These are phyloP conservation scores for Parasteatoda lunata DNA, from an alignment of 2,888 invertebrate species.

Conservation along the genomic window DNA sequence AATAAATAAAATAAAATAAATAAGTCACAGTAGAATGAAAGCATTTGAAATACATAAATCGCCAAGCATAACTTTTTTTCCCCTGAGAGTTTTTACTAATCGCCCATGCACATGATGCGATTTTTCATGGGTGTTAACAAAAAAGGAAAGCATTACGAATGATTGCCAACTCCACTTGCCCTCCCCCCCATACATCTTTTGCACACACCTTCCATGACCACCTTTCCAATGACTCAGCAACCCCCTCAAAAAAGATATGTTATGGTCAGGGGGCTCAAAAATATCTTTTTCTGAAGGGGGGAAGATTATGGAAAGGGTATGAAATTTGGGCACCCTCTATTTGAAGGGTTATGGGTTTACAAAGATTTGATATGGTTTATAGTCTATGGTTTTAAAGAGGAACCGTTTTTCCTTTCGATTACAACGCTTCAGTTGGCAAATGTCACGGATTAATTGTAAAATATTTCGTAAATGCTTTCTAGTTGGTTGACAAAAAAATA, in stretches of 20 bases:
- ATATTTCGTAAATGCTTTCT: too few relatives aligned
- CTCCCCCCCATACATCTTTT: conserved; percentile 57
- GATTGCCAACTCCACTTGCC: conserved; percentile 64
- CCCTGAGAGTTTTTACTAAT: conserved; percentile 9
- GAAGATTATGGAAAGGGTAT: conserved; percentile 29
- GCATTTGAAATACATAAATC: not conserved
- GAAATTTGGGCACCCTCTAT: conserved; percentile 31
- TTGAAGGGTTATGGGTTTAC: conserved; percentile 1
- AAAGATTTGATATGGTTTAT: conserved; percentile 56
- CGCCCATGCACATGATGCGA: conserved; percentile 65
- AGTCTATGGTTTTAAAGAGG: not conserved
- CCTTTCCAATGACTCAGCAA: conserved; percentile 48
- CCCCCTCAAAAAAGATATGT: conserved; percentile 2
- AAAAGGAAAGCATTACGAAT: conserved; percentile 54
- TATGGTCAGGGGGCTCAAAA: not conserved
- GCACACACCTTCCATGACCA: conserved; percentile 16
- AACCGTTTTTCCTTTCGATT: conserved; percentile 15
- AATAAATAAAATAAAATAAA: too few relatives aligned
- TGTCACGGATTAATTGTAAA: too few relatives aligned
- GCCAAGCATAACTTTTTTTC: not conserved
- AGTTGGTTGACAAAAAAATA: too few relatives aligned
- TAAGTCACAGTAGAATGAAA: too few relatives aligned
- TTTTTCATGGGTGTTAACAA: conserved; percentile 68
- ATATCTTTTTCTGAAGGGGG: conserved; percentile 28
- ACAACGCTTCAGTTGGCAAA: conserved; percentile 15